Evolutionary conservation across 2,888 invertebrate genomes (phyloP), one percentile per base, ranked within the genome.

Genomic region (Stramonita haemastoma): DNA sequence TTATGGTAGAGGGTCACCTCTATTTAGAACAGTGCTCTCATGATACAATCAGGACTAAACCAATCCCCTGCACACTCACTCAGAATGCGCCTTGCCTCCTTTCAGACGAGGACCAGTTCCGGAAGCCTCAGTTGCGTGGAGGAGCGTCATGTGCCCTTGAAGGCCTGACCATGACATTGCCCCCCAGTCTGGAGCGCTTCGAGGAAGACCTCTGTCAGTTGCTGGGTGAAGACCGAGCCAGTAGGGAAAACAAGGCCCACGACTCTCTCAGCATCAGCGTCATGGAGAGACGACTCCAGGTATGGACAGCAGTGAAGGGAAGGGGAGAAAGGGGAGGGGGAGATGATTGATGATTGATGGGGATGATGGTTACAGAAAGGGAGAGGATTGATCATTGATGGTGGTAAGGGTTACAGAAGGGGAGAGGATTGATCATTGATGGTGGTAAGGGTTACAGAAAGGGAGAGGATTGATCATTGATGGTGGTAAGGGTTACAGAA

Each of bases 201-300:
- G 96, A 96, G 89, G 95, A 95, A 32, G 95, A 96, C 57, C 90
- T 96, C 57, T 95, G 95, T 91, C 93, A 93, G 15, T 90, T 93
- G 46, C 89, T 96, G 56, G 94, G 94, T 56, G 95, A 95, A 86
- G 96, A 96, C 86, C 90, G 94, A 22, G 90, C 93, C 15, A 92
- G 93, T 66, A 92, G 93, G 81, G 93, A 94, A 73, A 93, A 93
- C 36, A 92, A 92, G 46, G 89, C 92, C 1, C 91, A 92, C 11
- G 93, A 94, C 86, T 94, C 94, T 0, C 92, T 93, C 2, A 88
- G 92, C 17, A 91, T 94, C n/a, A 90, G 92, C 8, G 94, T 96
- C 87, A 89, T 94, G 87, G 95, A 96, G 90, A 91, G 95, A 56
- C 91, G 95, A 85, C 90, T 96, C 13, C 91, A 94, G 93, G 95